Base-by-base conservation (phyloP, 2,888 invertebrate species). In the Arge pagana region DNA sequence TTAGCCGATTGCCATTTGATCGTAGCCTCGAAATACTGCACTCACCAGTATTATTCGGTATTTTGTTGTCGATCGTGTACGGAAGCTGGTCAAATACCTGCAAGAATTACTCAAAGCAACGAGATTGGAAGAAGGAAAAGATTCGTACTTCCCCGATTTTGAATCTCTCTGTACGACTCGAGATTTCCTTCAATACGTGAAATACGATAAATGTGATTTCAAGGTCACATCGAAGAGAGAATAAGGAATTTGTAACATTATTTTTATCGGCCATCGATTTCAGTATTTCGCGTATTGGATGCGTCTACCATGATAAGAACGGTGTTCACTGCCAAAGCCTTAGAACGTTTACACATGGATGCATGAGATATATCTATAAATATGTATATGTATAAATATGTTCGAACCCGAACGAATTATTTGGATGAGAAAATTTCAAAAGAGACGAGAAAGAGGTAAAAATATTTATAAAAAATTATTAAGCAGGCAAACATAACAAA, bases 31-130 rank as follows among this genome's bases (percentile, higher is more conserved):
- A 83, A 83, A 52, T 92, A 88, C 75, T 97, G 96, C 75, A 80
- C 81, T n/a, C 93, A 96, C 79, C 82, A 83, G 60, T 96, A 95
- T 79, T 97, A 96, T 78, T 92, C 93, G 59, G 84, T 83, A 77
- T 94, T 95, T 85, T 97, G 96, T 78, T 97, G 96, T 79, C 85
- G 88, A 74, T 93, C 95, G 1, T 96, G 96, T 75, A 90, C 93
- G 55, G 81, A 89, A 72, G 92, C 93, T 0, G 93, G 93, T 1
- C 89, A 89, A 71, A 78, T 93, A 53, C 79, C 82, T 13, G 66
- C 74, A 3, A 70, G 72, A 55, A 80, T 80, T 33, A 76, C 80
- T 3, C 80, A 81, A 62, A 65, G 80, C 21, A 70, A 74, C 18
- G 63, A 62, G 28, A 55, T 60, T 31, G 66, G 62, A 48, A 70